Percentiles rank a stretch among this genome's conserved stretches.
These are phyloP conservation scores for Sminthurides aquaticus DNA, from an alignment of 2,888 invertebrate species.

Conservation along the genomic window DNA sequence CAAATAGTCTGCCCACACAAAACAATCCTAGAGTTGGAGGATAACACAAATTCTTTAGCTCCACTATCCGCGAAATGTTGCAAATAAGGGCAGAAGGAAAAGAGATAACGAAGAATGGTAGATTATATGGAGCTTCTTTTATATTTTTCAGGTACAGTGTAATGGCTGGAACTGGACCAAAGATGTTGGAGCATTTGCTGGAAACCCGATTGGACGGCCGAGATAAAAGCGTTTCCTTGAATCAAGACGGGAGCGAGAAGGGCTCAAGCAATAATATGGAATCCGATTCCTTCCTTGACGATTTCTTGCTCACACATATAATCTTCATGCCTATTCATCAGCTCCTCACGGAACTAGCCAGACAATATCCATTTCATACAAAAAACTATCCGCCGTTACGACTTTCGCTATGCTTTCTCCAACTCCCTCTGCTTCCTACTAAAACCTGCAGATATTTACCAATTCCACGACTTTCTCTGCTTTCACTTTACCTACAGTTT, in stretches of 20 bases:
- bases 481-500: too few relatives aligned
- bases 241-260: slow-evolving; percentile 34
- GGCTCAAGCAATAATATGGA: slow-evolving; percentile 5
- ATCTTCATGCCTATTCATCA: slow-evolving; percentile 72
- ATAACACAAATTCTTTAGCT: too few relatives aligned
- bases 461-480: too few relatives aligned
- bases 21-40: too few relatives aligned
- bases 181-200: slow-evolving; percentile 76
- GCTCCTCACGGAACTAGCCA: slow-evolving; percentile 63
- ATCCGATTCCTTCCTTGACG: slow-evolving; percentile 71
- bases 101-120: background rate
- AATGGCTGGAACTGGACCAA: slow-evolving; percentile 77
- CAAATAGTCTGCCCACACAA: too few relatives aligned
- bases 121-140: slow-evolving; percentile 15
- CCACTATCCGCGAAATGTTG: too few relatives aligned
- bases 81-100: background rate
- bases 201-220: slow-evolving; percentile 66
- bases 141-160: slow-evolving; percentile 62
- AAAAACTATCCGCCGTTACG: background rate
- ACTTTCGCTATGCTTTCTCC: background rate
- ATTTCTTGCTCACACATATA: slow-evolving; percentile 73
- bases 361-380: slow-evolving; percentile 64
- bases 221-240: slow-evolving; percentile 46
- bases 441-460: too few relatives aligned
- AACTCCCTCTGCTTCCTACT: background rate